A percentile compares a stretch with the other conserved stretches of the same genome.
Evolutionary conservation across 2,888 invertebrate genomes (phyloP).

Genomic region (Peribatodes rhomboidaria): DNA sequence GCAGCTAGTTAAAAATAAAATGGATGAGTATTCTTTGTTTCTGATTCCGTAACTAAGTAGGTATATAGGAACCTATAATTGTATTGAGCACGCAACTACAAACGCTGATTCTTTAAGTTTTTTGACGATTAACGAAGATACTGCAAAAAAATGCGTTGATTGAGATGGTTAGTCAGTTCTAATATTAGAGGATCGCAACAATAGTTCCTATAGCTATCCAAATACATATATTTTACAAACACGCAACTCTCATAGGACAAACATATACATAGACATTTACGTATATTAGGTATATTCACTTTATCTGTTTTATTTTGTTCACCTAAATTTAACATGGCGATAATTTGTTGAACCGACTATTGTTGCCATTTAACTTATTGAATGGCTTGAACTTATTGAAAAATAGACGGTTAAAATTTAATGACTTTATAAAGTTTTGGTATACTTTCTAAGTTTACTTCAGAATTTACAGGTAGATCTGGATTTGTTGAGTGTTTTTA

Average conservation of each 20-base stretch:
- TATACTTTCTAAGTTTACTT: not conserved
- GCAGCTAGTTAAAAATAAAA: not conserved
- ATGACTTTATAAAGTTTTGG: no score
- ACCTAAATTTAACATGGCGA: no score
- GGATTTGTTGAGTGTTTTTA: no score
- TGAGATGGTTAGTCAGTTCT: conserved; percentile 9
- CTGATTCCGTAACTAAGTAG: not conserved
- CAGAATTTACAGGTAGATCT: not conserved
- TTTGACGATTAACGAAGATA: conserved; percentile 6
- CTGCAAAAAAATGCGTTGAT: conserved; percentile 19
- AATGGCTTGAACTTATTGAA: no score
- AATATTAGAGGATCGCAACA: conserved; percentile 11
- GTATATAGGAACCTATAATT: conserved; percentile 14
- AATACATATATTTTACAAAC: not conserved
- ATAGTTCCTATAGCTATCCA: not conserved
- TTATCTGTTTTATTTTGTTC: no score
- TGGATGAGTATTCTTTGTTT: conserved; percentile 20
- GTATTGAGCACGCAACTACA: conserved; percentile 22
- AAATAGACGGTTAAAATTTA: not conserved
- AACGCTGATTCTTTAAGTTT: conserved; percentile 12
- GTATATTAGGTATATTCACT: no score
- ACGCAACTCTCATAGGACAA: not conserved
- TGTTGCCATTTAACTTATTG: no score
- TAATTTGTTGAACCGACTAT: no score
- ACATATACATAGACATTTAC: no score